A percentile compares a stretch with the other conserved stretches of the same genome.
Evolutionary conservation across 1,140 invertebrate genomes (phyloP).

Genomic region (Drosophila grimshawi): DNA sequence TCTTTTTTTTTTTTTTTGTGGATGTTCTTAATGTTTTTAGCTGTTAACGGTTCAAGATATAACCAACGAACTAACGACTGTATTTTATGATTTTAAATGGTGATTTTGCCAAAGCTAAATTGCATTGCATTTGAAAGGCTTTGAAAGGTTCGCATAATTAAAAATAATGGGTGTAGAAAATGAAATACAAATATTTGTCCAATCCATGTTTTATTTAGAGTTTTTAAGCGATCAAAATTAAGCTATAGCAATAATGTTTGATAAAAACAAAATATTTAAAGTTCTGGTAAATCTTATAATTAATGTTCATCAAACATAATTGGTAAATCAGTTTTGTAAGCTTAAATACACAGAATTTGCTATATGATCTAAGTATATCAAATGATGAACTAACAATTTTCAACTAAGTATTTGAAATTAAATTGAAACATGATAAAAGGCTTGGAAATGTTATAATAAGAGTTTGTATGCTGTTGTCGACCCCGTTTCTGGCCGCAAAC

Average conservation of each 20-base stretch:
- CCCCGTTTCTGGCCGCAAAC: conserved; percentile 42
- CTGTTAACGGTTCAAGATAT: conserved; percentile 1
- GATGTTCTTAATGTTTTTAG: conserved; percentile 3
- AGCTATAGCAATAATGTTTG: too few species aligned
- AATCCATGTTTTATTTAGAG: too few species aligned
- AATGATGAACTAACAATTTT: not conserved
- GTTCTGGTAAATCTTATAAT: too few species aligned
- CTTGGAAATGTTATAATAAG: not conserved
- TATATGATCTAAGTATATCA: not conserved
- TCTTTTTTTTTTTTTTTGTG: not conserved
- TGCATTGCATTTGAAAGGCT: not conserved
- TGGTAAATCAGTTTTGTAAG: too few species aligned
- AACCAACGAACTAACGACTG: conserved; percentile 21
- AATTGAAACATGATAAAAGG: conserved; percentile 25
- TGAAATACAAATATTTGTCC: too few species aligned
- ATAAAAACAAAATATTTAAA: too few species aligned
- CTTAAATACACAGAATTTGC: too few species aligned
- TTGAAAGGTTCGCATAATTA: not conserved
- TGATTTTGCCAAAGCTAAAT: not conserved
- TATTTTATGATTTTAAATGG: conserved; percentile 2
- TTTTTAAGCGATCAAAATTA: too few species aligned
- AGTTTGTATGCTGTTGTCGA: conserved; percentile 15
- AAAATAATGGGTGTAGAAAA: not conserved
- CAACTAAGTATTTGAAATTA: not conserved
- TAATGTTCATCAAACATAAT: too few species aligned